A percentile compares a stretch with the other conserved stretches of the same genome.
Conservation (phyloP, 2,888 invertebrate species). For the Eucriotettix oculatus region DNA sequence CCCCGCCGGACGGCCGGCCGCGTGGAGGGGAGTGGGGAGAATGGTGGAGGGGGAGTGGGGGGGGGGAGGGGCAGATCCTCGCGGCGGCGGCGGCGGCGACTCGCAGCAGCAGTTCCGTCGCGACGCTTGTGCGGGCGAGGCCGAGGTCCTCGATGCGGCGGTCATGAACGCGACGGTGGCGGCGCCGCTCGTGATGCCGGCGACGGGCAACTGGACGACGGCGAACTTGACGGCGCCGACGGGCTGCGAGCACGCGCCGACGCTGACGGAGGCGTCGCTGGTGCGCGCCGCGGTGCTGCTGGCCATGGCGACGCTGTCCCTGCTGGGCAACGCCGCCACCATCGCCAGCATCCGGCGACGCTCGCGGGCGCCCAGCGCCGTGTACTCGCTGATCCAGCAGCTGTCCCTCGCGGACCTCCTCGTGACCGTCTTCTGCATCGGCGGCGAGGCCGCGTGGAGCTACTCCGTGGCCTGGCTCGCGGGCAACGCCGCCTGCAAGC, state of each 20-base stretch:
- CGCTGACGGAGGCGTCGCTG: constrained; percentile 41
- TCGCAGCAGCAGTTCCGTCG: no score
- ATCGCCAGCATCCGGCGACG: constrained; percentile 44
- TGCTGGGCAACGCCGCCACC: constrained; percentile 59
- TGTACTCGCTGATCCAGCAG: constrained; percentile 63
- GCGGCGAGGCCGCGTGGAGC: constrained; percentile 66
- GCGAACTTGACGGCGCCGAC: neutral
- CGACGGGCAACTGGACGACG: neutral
- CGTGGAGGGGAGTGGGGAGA: no score
- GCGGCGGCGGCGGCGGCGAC: no score
- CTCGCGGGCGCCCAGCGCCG: constrained; percentile 48
- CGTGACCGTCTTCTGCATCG: constrained; percentile 65
- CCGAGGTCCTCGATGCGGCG: no score
- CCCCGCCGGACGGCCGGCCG: no score
- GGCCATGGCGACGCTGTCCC: constrained; percentile 52
- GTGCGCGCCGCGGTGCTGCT: constrained; percentile 49
- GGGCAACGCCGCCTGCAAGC: constrained; percentile 58
- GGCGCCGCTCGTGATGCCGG: neutral
- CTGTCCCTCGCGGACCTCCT: constrained; percentile 68
- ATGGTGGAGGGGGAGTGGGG: no score
- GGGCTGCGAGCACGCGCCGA: constrained; percentile 44
- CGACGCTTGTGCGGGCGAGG: no score
- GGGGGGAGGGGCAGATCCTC: no score
- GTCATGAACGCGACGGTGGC: neutral
- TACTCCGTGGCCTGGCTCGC: constrained; percentile 68